Evolutionary conservation across 2,797 vertebrate genomes (phyloP).

Genomic region (Anguilla pacifica): DNA sequence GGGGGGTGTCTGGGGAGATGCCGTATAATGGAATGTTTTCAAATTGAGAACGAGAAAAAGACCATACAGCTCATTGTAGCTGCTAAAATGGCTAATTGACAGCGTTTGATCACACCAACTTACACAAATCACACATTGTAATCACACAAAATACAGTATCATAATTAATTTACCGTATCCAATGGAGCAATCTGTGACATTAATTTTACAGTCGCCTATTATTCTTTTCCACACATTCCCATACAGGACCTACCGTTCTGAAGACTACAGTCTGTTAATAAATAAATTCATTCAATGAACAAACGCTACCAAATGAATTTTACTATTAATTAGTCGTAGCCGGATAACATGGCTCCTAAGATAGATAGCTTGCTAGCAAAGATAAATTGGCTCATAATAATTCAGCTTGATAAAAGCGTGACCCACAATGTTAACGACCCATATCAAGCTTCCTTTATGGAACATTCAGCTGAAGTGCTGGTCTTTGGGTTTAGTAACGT

Average conservation of each 20-base stretch:
- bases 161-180: background rate
- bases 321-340: background rate
- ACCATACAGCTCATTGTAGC: background rate
- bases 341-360: background rate
- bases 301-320: background rate
- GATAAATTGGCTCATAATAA: background rate
- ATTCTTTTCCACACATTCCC: background rate
- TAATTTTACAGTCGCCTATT: background rate
- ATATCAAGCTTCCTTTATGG: background rate
- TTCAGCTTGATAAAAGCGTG: background rate
- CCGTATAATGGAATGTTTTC: background rate
- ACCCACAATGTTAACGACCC: background rate
- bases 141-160: background rate
- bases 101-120: background rate
- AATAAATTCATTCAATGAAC: background rate
- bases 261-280: background rate
- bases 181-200: background rate
- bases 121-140: background rate
- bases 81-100: background rate
- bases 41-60: background rate
- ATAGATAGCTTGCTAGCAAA: background rate
- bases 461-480: background rate
- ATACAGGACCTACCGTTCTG: background rate
- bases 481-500: background rate
- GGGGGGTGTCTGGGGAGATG: background rate